Base-by-base conservation (phyloP, 1,140 invertebrate genomes). In the Coenobita brevimanus region DNA sequence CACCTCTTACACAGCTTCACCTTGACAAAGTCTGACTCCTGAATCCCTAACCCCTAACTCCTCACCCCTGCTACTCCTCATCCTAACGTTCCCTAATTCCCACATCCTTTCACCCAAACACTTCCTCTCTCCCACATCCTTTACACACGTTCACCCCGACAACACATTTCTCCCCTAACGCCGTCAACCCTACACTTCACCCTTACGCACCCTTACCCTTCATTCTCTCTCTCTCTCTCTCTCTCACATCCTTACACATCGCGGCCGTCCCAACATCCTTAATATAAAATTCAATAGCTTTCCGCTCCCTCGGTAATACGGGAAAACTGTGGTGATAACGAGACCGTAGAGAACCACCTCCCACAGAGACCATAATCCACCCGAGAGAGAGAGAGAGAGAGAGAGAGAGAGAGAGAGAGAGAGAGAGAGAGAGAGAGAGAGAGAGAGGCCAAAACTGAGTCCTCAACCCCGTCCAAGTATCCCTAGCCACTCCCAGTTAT, bases 211-310 rank as follows among this genome's bases (percentile, higher is more conserved):
- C 64, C 60, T 41, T 41, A 82, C 60, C 64, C 62, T 36, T 64
- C 62, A 82, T 57, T 62, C 33, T 62, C 79, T 62, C 60, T 62
- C 79, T 41, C 79, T 62, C 79, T 62, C 79, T 41, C 79, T 62
- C 79, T 64, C 79, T 24, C 79, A 82, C 79, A 82, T 60, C 38
- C 79, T 64, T 60, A 82, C 82, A 83, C 82, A 57, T 64, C 46
- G 41, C 46, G 64, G 41, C 43, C 67, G 43, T 83, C 43, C 43
- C 54, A 81, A 83, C 62, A 85, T 78, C 76, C 78, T 85, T 85
- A 85, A 85, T 85, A 85, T 85, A 85, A 73, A 85, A 85, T 85
- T 57, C 76, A 85, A 85, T 85, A 73, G 83, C 83, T 78, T 78
- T 73, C 83, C 57, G 62, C 82, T 6, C 71, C 73, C 46, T 24